Evolutionary conservation across 2,797 vertebrate species (phyloP), one percentile per base, ranked within the genome.

Genomic region (Enteromius mattozi): DNA sequence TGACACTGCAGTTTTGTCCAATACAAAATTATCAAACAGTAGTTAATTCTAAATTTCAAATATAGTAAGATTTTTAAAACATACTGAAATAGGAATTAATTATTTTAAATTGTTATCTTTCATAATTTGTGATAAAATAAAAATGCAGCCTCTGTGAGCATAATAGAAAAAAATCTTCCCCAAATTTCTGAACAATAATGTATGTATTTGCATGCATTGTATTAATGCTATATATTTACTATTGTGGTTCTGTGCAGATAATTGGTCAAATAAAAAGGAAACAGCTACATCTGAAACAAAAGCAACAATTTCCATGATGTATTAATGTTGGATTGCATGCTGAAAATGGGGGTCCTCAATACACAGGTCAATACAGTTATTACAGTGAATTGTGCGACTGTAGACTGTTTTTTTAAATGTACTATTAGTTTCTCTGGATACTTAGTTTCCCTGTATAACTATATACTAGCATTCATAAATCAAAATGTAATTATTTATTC

Each of bases 401-500:
- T 13, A 35, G 10, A 40, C 21, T 40, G 14, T n/a, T 54, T 42
- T 59, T 40, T 56, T 16, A 16, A 4, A 40, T 37, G 6, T 59
- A 9, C 21, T 24, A n/a, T 77, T 27, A n/a, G 5, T 77, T 61
- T 40, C 14, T 61, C 61, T 42, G 54, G 7, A 61, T 42, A 27
- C 35, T 27, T 61, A 56, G 33, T 56, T 56, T 76, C 33, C 13
- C 51, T 37, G 4, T 61, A 45, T 63, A 40, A 49, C 63, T 56
- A 37, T 54, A 71, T 30, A 30, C 24, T 69, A 69, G 49, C 45
- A 35, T 24, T 79, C 35, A 77, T 61, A 40, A 40, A 61, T 78
- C 8, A 69, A 47, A 68, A 51, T 27, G 27, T n/a, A n/a, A 37
- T 49, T 68, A 63, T 80, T 68, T 81, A 71, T 81, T 30, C 12